These are phyloP conservation scores for Synodontis membranacea DNA, from an alignment of 2,113 vertebrate genomes.

Conservation along the genomic window DNA sequence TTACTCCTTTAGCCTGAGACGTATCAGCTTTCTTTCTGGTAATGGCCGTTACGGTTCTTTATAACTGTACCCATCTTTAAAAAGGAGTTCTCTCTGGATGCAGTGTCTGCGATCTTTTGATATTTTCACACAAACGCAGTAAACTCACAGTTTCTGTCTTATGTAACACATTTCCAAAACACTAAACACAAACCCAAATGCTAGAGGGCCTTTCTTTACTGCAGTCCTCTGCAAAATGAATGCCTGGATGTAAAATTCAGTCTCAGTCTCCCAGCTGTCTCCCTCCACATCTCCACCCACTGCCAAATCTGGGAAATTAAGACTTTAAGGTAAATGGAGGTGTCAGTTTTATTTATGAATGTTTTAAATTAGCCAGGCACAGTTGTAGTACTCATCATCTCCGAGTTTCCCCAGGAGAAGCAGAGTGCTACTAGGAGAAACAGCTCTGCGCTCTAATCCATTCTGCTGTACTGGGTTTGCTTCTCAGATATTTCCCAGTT, in stretches of 20 bases:
- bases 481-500: conserved; percentile 53
- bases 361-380: conserved; percentile 28
- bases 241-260: conserved; percentile 15
- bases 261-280: conserved; percentile 1
- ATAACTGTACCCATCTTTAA: neutral
- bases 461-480: conserved; percentile 45
- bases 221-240: neutral
- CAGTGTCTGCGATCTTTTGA: neutral
- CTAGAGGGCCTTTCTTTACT: neutral
- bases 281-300: neutral
- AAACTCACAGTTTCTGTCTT: neutral
- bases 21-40: neutral
- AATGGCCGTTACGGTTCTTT: too few relatives aligned
- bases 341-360: conserved; percentile 48
- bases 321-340: conserved; percentile 47
- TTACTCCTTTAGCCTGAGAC: neutral
- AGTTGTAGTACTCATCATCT: conserved; percentile 28
- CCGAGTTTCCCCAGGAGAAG: conserved; percentile 27
- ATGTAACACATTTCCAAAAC: conserved; percentile 2
- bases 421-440: conserved; percentile 35
- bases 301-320: conserved; percentile 47
- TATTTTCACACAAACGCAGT: neutral
- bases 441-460: conserved; percentile 40
- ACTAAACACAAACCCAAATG: neutral
- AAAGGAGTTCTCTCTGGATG: neutral